These are phyloP conservation scores for Malurus cyaneus DNA, from an alignment of 2,113 vertebrate species.

Conservation along the genomic window DNA sequence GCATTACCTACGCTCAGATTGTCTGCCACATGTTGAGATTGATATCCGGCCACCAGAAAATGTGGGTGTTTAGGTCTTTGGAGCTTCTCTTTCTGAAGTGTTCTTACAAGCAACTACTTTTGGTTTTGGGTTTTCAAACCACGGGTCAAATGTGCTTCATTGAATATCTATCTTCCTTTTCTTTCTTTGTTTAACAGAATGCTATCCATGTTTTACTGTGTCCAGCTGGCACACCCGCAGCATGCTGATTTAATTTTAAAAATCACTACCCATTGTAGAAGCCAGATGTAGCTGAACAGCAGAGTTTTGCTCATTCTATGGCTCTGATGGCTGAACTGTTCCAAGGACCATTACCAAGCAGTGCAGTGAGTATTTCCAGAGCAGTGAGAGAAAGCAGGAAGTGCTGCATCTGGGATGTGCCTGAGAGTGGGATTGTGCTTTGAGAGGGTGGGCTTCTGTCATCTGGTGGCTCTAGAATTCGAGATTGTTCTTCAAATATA, in stretches of 20 bases:
- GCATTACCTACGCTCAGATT: neutral
- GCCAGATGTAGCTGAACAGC: constrained; percentile 35
- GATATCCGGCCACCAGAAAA: neutral
- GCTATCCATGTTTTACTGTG: neutral
- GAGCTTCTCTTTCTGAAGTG: neutral
- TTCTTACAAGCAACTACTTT: neutral
- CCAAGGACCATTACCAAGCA: neutral
- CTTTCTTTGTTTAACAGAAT: neutral
- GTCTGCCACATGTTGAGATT: neutral
- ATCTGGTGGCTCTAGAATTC: neutral
- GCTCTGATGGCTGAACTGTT: neutral
- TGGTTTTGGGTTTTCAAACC: neutral
- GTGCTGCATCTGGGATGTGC: neutral
- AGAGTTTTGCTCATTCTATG: neutral
- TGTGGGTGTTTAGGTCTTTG: neutral
- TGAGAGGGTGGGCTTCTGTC: neutral
- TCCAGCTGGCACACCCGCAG: constrained; percentile 32
- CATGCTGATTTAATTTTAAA: constrained; percentile 36
- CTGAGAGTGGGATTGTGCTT: neutral
- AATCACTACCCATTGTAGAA: neutral
- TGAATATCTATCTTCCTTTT: neutral
- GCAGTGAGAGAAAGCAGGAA: neutral
- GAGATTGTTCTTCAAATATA: neutral
- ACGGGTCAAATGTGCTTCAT: neutral
- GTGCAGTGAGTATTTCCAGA: neutral